These are phyloP conservation scores for Anthoscopus minutus DNA, from an alignment of 2,113 vertebrate genomes.

Conservation along the genomic window DNA sequence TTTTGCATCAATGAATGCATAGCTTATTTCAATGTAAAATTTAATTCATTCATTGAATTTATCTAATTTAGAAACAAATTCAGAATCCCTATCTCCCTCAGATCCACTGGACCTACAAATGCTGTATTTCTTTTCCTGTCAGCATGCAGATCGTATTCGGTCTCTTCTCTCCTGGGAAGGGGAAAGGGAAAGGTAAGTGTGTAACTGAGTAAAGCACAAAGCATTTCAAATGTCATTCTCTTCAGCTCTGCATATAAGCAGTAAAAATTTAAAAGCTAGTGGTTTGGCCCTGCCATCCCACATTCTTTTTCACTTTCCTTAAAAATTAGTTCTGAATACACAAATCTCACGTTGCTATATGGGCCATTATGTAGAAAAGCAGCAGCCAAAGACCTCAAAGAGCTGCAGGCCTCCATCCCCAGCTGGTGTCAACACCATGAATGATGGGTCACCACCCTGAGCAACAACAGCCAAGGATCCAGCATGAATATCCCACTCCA, in stretches of 20 bases:
- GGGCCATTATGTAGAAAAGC: neutral
- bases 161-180: neutral
- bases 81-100: neutral
- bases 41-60: neutral
- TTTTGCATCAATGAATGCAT: neutral
- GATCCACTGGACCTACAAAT: neutral
- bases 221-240: neutral
- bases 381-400: neutral
- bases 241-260: neutral
- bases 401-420: neutral
- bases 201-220: neutral
- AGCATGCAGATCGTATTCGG: neutral
- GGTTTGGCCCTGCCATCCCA: neutral
- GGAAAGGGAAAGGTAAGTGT: neutral
- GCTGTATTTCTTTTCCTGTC: neutral
- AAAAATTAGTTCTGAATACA: neutral
- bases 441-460: neutral
- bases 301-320: neutral
- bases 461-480: neutral
- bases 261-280: neutral
- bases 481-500: neutral
- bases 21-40: neutral
- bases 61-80: neutral
- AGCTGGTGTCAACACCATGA: neutral
- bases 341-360: neutral